phyloP scores from a whole-genome alignment of 2,888 invertebrate species.

The Ptycholaimellus sp. region DNA sequence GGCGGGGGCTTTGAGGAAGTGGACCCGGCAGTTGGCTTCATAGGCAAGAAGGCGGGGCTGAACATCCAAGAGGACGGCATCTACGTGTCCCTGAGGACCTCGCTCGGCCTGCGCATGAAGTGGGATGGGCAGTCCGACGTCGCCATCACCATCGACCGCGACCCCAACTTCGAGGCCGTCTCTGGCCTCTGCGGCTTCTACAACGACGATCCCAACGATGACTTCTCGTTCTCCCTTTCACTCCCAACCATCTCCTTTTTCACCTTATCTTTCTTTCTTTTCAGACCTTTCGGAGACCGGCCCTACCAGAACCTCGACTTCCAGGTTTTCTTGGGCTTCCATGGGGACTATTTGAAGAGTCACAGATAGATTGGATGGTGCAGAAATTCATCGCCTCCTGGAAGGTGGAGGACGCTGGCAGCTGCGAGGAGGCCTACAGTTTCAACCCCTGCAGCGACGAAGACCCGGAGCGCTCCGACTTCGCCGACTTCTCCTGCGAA shows the following conservation, averaged over 20 bases:
- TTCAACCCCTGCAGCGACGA: neutral
- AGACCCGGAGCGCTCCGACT: neutral
- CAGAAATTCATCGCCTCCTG: conserved; percentile 4
- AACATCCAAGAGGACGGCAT: conserved; percentile 6
- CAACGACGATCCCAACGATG: conserved; percentile 6
- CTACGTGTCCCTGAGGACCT: conserved; percentile 5
- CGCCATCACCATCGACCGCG: conserved; percentile 5
- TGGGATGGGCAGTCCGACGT: conserved; percentile 6
- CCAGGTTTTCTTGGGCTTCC: too few relatives aligned
- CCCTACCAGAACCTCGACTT: conserved; percentile 1
- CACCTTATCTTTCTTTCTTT: too few relatives aligned
- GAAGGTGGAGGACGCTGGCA: neutral
- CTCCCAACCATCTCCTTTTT: too few relatives aligned
- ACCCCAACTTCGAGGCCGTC: neutral
- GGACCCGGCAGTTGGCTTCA: too few relatives aligned
- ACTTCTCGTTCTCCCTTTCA: too few relatives aligned
- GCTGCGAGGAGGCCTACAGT: neutral
- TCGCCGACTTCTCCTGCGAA: neutral
- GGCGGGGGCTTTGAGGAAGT: too few relatives aligned
- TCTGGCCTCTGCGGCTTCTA: conserved; percentile 7
- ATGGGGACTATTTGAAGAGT: too few relatives aligned
- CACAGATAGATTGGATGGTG: too few relatives aligned
- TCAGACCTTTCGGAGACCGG: conserved; percentile 3
- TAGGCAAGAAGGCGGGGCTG: too few relatives aligned
- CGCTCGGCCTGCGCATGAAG: conserved; percentile 6